Percentiles rank a stretch among this genome's conserved stretches.
These are phyloP conservation scores for Capreolus pygargus DNA, from an alignment of 2,113 vertebrate species.

Conservation along the genomic window DNA sequence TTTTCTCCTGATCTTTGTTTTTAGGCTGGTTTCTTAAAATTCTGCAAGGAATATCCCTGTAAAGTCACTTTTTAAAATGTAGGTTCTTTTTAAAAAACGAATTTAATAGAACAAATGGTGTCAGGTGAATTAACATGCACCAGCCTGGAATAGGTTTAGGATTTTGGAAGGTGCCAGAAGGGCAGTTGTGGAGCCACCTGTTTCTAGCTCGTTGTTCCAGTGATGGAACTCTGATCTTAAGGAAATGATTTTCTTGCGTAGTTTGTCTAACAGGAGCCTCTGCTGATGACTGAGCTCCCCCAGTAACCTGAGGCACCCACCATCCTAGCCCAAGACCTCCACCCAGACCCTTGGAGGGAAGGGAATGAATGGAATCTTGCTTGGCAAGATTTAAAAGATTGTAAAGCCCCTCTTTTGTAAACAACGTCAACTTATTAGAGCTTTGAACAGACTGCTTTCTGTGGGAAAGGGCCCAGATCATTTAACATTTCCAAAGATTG, in stretches of 20 bases:
- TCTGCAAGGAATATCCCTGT: not conserved
- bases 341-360: not conserved
- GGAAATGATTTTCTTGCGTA: not conserved
- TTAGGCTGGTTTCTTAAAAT: conserved; percentile 3
- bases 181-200: not conserved
- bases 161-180: not conserved
- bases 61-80: not conserved
- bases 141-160: not conserved
- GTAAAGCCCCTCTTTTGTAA: not conserved
- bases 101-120: not conserved
- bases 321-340: not conserved
- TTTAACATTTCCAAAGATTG: not conserved
- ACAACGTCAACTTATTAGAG: not conserved
- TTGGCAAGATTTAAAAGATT: not conserved
- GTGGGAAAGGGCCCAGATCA: not conserved
- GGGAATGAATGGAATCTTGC: not conserved
- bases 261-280: not conserved
- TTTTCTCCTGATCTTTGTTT: not conserved
- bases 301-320: not conserved
- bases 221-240: not conserved
- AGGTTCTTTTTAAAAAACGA: not conserved
- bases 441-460: not conserved
- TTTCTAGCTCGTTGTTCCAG: not conserved
- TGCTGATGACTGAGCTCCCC: not conserved
- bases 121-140: not conserved